These are phyloP conservation scores for Piscicola geometra DNA, from an alignment of 2,888 invertebrate genomes.

Conservation along the genomic window DNA sequence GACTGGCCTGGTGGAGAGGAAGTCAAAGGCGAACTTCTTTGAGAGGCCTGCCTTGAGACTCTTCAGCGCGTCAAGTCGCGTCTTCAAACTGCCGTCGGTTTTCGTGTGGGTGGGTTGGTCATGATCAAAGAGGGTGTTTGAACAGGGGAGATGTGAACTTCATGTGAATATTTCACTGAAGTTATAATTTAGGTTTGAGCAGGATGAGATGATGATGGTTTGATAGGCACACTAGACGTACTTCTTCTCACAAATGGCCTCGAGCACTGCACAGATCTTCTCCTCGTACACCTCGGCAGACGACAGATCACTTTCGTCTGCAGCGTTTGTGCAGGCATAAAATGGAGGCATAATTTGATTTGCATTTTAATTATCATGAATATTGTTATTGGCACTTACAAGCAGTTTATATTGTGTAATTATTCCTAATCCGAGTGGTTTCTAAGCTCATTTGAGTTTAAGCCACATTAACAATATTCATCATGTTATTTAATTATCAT, in stretches of 20 bases:
- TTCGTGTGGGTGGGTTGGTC: too few relatives aligned
- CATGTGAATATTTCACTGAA: background rate
- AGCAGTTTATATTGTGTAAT: too few relatives aligned
- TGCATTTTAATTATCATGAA: too few relatives aligned
- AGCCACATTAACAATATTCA: background rate
- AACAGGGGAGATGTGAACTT: too few relatives aligned
- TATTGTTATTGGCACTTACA: too few relatives aligned
- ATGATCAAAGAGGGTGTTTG: too few relatives aligned
- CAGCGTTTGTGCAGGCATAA: too few relatives aligned
- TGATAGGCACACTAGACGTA: background rate
- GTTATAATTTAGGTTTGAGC: background rate
- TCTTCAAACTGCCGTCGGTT: slow-evolving; percentile 64
- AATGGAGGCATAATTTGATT: too few relatives aligned
- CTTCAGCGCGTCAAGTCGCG: slow-evolving; percentile 69
- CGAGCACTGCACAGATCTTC: background rate
- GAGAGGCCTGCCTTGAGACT: slow-evolving; percentile 70
- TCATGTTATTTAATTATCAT: background rate
- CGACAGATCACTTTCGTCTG: background rate
- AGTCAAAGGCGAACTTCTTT: slow-evolving; percentile 71
- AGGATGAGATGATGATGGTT: too few relatives aligned
- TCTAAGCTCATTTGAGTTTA: too few relatives aligned
- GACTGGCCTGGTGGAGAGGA: slow-evolving; percentile 72
- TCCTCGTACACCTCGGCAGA: slow-evolving; percentile 4
- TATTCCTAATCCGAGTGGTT: too few relatives aligned
- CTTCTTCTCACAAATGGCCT: background rate